Evolutionary conservation across 2,797 vertebrate genomes (phyloP).

Genomic region (Pelochelys cantorii): DNA sequence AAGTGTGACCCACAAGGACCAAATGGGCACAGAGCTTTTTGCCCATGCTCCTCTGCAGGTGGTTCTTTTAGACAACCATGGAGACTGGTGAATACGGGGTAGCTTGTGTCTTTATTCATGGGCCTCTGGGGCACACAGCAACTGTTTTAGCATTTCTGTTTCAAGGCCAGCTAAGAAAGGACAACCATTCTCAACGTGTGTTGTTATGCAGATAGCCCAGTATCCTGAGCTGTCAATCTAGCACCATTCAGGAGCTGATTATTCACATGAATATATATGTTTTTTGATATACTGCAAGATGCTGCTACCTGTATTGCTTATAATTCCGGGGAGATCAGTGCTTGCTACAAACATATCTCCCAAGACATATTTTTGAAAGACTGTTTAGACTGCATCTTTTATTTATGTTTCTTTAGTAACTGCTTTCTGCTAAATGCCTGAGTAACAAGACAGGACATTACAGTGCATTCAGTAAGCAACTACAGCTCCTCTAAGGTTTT

Average conservation of each 20-base stretch:
- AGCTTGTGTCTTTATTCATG: neutral
- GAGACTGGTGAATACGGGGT: neutral
- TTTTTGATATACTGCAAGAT: neutral
- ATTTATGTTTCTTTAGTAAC: neutral
- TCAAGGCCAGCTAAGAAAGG: slow-evolving; percentile 26
- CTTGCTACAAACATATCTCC: neutral
- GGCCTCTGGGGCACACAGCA: neutral
- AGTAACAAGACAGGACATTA: neutral
- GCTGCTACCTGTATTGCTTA: neutral
- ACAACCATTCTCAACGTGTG: neutral
- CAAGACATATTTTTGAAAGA: neutral
- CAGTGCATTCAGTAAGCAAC: neutral
- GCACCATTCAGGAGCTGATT: neutral
- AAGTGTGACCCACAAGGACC: neutral
- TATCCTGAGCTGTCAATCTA: neutral
- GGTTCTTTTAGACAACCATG: neutral
- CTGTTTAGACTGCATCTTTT: neutral
- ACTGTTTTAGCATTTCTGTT: neutral
- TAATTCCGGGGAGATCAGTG: neutral
- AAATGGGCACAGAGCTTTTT: slow-evolving; percentile 26
- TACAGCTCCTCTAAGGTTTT: neutral
- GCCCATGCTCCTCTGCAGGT: neutral
- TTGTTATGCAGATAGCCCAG: neutral
- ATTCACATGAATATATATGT: neutral
- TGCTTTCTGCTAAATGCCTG: slow-evolving; percentile 4